Percentiles rank a stretch among this genome's conserved stretches.
phyloP scores from a whole-genome alignment of 2,113 vertebrate genomes.

The Pyxicephalus adspersus region DNA sequence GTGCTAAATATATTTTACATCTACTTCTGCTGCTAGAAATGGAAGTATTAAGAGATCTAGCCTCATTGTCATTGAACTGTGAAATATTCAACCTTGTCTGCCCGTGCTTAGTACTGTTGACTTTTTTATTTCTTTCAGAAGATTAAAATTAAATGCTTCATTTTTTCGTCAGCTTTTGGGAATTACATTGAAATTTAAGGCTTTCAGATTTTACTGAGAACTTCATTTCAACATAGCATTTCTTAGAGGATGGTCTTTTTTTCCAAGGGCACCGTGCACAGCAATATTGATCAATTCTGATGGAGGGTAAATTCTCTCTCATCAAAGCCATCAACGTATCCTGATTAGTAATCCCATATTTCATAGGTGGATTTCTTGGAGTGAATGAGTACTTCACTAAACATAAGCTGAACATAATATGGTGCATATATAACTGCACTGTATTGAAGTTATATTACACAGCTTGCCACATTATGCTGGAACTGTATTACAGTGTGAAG shows the following conservation, averaged over 20 bases:
- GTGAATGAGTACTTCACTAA: slow-evolving; percentile 67
- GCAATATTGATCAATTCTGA: slow-evolving; percentile 72
- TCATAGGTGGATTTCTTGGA: slow-evolving; percentile 66
- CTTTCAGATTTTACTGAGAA: slow-evolving; percentile 72
- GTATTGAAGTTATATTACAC: slow-evolving; percentile 66
- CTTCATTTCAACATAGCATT: slow-evolving; percentile 71
- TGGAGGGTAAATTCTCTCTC: slow-evolving; percentile 68
- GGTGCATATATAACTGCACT: slow-evolving; percentile 65
- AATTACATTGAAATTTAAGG: slow-evolving; percentile 88
- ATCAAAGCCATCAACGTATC: slow-evolving; percentile 70
- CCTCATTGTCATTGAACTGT: slow-evolving; percentile 83
- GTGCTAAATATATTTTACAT: slow-evolving; percentile 82
- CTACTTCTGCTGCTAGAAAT: slow-evolving; percentile 75
- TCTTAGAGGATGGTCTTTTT: slow-evolving; percentile 66
- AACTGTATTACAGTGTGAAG: slow-evolving; percentile 60
- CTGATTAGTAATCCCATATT: slow-evolving; percentile 72
- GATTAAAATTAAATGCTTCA: slow-evolving; percentile 92
- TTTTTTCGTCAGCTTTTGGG: slow-evolving; percentile 85
- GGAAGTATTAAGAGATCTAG: slow-evolving; percentile 81
- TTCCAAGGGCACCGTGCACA: slow-evolving; percentile 71
- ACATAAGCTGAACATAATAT: slow-evolving; percentile 66
- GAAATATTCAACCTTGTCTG: slow-evolving; percentile 86
- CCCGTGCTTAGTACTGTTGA: slow-evolving; percentile 84
- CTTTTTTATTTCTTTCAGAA: slow-evolving; percentile 92
- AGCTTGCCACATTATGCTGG: slow-evolving; percentile 64